Evolutionary conservation across 1,140 invertebrate genomes (phyloP).

Genomic region (Babylonia areolata): DNA sequence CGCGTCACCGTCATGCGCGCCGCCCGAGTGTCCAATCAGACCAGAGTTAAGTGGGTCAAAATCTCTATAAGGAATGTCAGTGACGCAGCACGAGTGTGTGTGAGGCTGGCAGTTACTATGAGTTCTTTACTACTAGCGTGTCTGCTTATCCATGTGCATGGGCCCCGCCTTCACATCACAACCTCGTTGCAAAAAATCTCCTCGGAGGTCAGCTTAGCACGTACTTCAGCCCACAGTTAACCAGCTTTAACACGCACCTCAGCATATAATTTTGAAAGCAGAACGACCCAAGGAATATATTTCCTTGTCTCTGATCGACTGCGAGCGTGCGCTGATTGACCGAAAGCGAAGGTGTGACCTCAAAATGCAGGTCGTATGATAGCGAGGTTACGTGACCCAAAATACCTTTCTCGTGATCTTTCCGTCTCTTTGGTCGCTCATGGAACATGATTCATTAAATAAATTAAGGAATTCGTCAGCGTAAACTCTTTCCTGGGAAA

Average conservation of each 20-base stretch:
- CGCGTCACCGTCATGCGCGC: constrained; percentile 28
- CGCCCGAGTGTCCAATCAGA: constrained; percentile 26
- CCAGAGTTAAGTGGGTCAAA: constrained; percentile 31
- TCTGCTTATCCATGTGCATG: constrained; percentile 46
- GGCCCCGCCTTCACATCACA: constrained; percentile 34
- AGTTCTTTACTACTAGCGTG: constrained; percentile 49
- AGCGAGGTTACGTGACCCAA: too few relatives aligned
- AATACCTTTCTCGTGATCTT: too few relatives aligned
- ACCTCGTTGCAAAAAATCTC: neutral
- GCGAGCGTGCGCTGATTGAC: neutral
- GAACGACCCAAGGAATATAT: neutral
- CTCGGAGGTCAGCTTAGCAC: constrained; percentile 31
- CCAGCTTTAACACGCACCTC: neutral
- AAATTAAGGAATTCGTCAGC: too few relatives aligned
- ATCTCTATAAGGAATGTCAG: constrained; percentile 44
- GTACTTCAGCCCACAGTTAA: neutral
- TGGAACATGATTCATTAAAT: too few relatives aligned
- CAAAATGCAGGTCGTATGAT: too few relatives aligned
- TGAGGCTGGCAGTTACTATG: constrained; percentile 57
- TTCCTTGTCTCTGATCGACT: neutral
- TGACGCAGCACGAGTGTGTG: constrained; percentile 43
- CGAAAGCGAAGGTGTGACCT: too few relatives aligned
- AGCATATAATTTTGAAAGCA: neutral
- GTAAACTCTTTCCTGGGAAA: too few relatives aligned
- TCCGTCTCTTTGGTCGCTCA: too few relatives aligned